Evolutionary conservation across 2,888 invertebrate species (phyloP).

Genomic region (Agrypnus murinus): DNA sequence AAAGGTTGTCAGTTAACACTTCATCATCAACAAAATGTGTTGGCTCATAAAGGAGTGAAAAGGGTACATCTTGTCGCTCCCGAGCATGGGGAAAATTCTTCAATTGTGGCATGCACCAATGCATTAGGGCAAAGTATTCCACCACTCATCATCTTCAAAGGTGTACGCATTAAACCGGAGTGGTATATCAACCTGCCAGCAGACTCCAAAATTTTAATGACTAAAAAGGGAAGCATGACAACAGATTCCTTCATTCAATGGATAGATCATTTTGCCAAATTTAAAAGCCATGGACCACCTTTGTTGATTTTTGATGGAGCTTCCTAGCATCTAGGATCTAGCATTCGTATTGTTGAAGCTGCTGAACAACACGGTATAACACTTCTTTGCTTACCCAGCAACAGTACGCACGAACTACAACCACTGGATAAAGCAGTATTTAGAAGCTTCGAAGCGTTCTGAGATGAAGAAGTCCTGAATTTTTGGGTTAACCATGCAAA

Average conservation of each 20-base stretch:
- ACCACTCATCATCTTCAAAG: no score
- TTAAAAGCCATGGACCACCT: no score
- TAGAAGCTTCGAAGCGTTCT: constrained; percentile 62
- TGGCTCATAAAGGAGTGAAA: constrained; percentile 28
- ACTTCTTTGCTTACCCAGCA: constrained; percentile 64
- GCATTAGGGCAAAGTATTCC: no score
- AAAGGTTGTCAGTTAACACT: background rate
- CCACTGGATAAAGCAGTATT: constrained; percentile 65
- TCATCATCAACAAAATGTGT: background rate
- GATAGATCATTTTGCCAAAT: no score
- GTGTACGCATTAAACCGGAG: no score
- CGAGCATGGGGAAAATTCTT: constrained; percentile 63
- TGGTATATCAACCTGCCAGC: constrained; percentile 15
- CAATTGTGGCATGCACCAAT: constrained; percentile 57
- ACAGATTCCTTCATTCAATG: no score
- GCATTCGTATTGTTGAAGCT: constrained; percentile 8
- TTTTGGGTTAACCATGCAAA: constrained; percentile 56
- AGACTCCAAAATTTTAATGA: no score
- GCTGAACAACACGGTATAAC: constrained; percentile 59
- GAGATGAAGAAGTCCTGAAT: constrained; percentile 62
- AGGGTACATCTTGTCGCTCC: constrained; percentile 58
- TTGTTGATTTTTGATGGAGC: no score
- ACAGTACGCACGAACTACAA: no score
- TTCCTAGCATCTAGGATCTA: no score
- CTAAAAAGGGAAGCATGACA: no score